These are phyloP conservation scores for Scaptomyza reducta DNA, from an alignment of 2,888 invertebrate species.

Conservation along the genomic window DNA sequence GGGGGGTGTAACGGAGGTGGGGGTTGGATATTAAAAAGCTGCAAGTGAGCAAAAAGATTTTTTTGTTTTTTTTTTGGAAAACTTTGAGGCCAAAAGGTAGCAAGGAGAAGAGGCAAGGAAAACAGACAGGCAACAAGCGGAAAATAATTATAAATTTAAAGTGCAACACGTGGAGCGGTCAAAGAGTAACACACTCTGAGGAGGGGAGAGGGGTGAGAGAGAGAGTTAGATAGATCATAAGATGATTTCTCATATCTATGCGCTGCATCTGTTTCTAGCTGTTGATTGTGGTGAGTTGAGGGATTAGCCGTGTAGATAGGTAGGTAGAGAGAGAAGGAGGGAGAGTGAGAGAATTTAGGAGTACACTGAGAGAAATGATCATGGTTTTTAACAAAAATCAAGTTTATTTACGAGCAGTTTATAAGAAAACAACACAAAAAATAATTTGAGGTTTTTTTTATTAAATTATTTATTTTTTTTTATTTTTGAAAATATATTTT, in stretches of 20 bases:
- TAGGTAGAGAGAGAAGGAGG: no score
- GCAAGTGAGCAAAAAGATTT: conserved; percentile 37
- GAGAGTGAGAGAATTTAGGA: conserved; percentile 57
- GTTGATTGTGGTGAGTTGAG: conserved; percentile 2
- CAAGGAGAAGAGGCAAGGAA: conserved; percentile 15
- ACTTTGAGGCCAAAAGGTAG: conserved; percentile 12
- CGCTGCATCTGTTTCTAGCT: conserved; percentile 16
- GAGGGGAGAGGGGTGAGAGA: neutral
- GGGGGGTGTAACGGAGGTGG: neutral
- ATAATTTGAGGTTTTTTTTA: no score
- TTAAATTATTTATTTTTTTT: no score
- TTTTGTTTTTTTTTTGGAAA: conserved; percentile 36
- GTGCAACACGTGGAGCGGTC: conserved; percentile 39
- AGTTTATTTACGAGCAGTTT: no score
- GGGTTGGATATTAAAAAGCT: conserved; percentile 57
- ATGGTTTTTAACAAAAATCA: neutral
- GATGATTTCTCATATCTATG: conserved; percentile 17
- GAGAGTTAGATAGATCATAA: conserved; percentile 20
- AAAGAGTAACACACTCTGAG: conserved; percentile 7
- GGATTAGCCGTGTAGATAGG: no score
- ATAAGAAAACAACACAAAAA: no score
- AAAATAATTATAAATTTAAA: conserved; percentile 77
- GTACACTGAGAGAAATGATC: conserved; percentile 1
- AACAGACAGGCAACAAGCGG: conserved; percentile 62
- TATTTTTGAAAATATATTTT: no score